Evolutionary conservation across 1,140 invertebrate genomes (phyloP).

Genomic region (Drosophila malerkotliana): DNA sequence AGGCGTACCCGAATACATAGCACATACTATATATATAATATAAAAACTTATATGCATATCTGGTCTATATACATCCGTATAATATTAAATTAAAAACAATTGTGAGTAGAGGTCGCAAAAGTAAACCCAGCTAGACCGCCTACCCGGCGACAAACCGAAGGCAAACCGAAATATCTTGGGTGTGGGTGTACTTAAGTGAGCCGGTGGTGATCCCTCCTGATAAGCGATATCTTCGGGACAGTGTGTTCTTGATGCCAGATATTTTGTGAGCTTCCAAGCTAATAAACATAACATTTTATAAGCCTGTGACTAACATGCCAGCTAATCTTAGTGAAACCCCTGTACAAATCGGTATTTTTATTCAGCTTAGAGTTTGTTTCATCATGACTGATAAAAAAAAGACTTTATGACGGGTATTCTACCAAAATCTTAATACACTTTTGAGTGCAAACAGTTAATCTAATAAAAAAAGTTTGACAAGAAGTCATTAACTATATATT

Average conservation of each 20-base stretch:
- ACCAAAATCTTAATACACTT: neutral
- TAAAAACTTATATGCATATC: constrained; percentile 39
- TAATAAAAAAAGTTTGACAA: constrained; percentile 3
- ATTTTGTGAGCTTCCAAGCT: constrained; percentile 14
- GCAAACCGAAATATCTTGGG: constrained; percentile 33
- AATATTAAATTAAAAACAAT: constrained; percentile 80
- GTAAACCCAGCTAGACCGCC: constrained; percentile 1
- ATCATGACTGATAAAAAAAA: neutral
- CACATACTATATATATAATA: constrained; percentile 20
- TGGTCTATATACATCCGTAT: constrained; percentile 39
- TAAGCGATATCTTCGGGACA: constrained; percentile 30
- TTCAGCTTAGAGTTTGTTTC: neutral
- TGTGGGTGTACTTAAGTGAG: constrained; percentile 22
- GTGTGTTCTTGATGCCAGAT: constrained; percentile 26
- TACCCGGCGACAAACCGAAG: constrained; percentile 6
- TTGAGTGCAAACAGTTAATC: neutral
- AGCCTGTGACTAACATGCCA: constrained; percentile 2
- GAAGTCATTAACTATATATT: neutral
- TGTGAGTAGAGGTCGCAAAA: constrained; percentile 68
- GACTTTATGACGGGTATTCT: neutral
- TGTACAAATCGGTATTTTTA: neutral
- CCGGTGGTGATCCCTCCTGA: constrained; percentile 19
- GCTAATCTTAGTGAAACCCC: constrained; percentile 5
- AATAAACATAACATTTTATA: constrained; percentile 10
- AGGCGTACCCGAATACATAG: constrained; percentile 18